phyloP scores from a whole-genome alignment of 2,113 vertebrate species.

The Urocolius indicus region DNA sequence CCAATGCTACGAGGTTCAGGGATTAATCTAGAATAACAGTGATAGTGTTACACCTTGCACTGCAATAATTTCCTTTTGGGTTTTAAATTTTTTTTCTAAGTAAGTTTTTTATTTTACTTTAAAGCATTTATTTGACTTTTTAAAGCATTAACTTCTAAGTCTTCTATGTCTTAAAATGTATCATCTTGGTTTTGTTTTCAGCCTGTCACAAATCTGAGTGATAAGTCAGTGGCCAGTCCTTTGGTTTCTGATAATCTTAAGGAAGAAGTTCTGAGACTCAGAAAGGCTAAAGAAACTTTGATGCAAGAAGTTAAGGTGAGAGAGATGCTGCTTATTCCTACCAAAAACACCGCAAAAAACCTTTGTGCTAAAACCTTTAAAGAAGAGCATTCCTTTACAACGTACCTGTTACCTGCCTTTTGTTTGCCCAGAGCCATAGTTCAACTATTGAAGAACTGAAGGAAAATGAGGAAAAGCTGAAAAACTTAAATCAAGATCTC shows the following conservation, averaged over 20 bases:
- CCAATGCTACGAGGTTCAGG: neutral
- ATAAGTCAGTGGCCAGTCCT: slow-evolving; percentile 16
- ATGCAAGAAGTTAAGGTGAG: slow-evolving; percentile 85
- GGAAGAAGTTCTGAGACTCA: slow-evolving; percentile 80
- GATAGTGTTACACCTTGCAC: neutral
- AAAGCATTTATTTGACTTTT: neutral
- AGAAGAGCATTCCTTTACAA: neutral
- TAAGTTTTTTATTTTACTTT: neutral
- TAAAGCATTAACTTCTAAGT: neutral
- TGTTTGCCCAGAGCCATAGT: slow-evolving; percentile 72
- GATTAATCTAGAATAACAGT: neutral
- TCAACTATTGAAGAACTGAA: slow-evolving; percentile 82
- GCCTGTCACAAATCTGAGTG: slow-evolving; percentile 67
- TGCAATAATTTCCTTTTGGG: neutral
- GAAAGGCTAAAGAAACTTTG: slow-evolving; percentile 80
- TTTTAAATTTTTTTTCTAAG: neutral
- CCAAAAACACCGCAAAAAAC: neutral
- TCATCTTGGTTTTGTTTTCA: slow-evolving; percentile 39
- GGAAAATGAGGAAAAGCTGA: slow-evolving; percentile 87
- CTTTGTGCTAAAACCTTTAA: neutral
- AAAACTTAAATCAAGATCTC: slow-evolving; percentile 86
- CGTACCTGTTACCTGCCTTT: neutral
- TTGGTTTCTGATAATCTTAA: slow-evolving; percentile 51
- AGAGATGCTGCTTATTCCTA: neutral
- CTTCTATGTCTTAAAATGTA: neutral